Base-by-base conservation (phyloP, 2,113 vertebrate species). In the Prinia subflava region DNA sequence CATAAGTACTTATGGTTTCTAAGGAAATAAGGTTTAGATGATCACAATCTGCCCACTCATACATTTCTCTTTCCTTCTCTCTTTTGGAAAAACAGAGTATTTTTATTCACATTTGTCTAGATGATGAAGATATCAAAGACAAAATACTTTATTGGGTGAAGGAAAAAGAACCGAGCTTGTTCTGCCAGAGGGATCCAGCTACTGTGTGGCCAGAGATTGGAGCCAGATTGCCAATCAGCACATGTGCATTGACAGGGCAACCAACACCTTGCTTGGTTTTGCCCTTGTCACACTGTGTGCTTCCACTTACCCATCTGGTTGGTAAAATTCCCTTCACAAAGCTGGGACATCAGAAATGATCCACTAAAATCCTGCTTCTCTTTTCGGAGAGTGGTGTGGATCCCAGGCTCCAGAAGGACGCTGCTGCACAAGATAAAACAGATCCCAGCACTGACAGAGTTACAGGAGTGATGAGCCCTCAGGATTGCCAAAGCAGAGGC, bases 321-420 rank as follows among this genome's bases (percentile, higher is more conserved):
- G 23, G 50, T 19, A 65, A 53, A 88, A 33, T 12, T 71, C 53
- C 15, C 46, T 0, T 13, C 49, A 62, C 46, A 73, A 80, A 92
- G 20, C 19, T 6, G 2, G 15, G n/a, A 39, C 0, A 1, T 86
- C 55, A 53, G 71, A 85, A 90, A 83, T 7, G 9, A 63, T 25
- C 46, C 60, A 44, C 16, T 46, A 46, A 77, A 88, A 85, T 19
- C 33, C 33, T 42, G 18, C 30, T 53, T 30, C 44, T 91, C 23
- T 52, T 57, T 63, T 41, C 0, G 0, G 30, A 76, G 55, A 52
- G 7, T 5, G 6, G 5, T 16, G 37, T 24, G 21, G 63, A 50
- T 89, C 74, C 46, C 50, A 67, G 30, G 7, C 35, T 88, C 20
- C 0, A 0, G 47, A 64, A 81, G 10, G 4, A 35, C 16, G 16